These are phyloP conservation scores for Drosophila malerkotliana DNA, from an alignment of 1,140 invertebrate genomes.

Conservation along the genomic window DNA sequence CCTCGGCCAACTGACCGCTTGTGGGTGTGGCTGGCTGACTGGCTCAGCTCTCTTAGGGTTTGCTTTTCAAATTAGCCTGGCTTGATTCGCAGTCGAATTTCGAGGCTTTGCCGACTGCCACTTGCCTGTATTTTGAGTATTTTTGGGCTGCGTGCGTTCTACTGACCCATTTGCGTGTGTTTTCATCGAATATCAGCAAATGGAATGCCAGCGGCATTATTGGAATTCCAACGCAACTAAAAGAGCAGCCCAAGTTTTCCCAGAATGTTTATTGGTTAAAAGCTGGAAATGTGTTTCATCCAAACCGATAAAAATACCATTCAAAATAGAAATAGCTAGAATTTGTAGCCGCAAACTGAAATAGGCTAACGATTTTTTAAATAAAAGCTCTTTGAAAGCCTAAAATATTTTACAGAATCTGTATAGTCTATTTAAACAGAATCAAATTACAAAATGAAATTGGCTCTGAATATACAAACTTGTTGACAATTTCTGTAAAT, in stretches of 20 bases:
- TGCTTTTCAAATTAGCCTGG: slow-evolving; percentile 73
- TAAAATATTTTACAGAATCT: neutral
- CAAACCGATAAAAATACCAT: slow-evolving; percentile 4
- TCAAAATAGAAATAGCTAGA: slow-evolving; percentile 12
- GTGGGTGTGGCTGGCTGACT: slow-evolving; percentile 26
- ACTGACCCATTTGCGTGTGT: slow-evolving; percentile 69
- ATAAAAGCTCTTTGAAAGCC: no score
- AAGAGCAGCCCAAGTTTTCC: slow-evolving; percentile 8
- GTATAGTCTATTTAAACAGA: neutral
- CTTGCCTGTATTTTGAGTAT: slow-evolving; percentile 7
- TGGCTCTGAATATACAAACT: neutral
- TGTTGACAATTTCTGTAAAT: neutral
- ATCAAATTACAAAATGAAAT: neutral
- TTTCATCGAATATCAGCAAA: slow-evolving; percentile 36
- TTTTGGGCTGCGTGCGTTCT: slow-evolving; percentile 57
- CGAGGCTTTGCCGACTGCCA: slow-evolving; percentile 15
- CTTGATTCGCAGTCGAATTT: slow-evolving; percentile 54
- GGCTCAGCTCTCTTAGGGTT: slow-evolving; percentile 25
- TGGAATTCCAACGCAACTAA: slow-evolving; percentile 43
- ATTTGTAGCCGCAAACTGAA: slow-evolving; percentile 13
- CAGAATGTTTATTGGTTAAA: slow-evolving; percentile 17
- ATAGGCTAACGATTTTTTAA: neutral
- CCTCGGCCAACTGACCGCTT: slow-evolving; percentile 2
- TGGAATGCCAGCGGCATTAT: slow-evolving; percentile 41
- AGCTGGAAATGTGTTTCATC: slow-evolving; percentile 6